Base-by-base conservation (phyloP, 92 coral and sea anemone genomes). In the Zoanthus sociatus region DNA sequence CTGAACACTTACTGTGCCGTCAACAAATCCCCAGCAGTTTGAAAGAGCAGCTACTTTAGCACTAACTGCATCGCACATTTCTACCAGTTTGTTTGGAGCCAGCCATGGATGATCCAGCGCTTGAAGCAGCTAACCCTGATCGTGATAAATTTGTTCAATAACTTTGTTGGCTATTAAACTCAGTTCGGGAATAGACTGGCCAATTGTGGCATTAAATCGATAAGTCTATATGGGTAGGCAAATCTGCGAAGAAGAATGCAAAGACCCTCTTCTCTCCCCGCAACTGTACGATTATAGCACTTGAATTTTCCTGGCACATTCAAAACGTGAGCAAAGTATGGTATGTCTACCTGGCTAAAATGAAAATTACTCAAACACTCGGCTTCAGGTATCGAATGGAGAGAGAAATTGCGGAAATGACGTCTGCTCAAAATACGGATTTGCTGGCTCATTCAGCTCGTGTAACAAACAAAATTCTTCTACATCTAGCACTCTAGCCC, bases 401-500 rank as follows among this genome's bases (percentile, higher is more conserved):
- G 67, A 77, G 45, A 77, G 82, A 77, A 53, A 67, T 67, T 77
- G 53, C 54, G 47, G 45, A 26, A 77, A 77, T 77, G 42, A 13
- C 64, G 64, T 76, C 63, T 48, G 64, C 15, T 76, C 63, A 76
- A 50, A 50, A 76, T 76, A 48, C 33, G 37, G 79, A 76, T 76
- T 76, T 76, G 64, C 79, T 76, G 7, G 79, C 48, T 48, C 79
- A 50, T 76, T 76, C n/a, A 76, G 79, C 33, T 76, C 37, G 63
- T 76, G 50, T 48, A 75, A 75, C 79, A 75, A 75, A 50, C 79
- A 75, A 75, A 74, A 75, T 46, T 75, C 78, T 75, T 75, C 78
- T 18, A 45, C 78, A 74, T 74, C 78, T 14, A 74, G 58, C 55
- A 45, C 11, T 74, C 78, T 58, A 31, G 78, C 78, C n/a, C 47